Evolutionary conservation across 2,888 invertebrate genomes (phyloP).

Genomic region (Hemistola chrysoprasaria): DNA sequence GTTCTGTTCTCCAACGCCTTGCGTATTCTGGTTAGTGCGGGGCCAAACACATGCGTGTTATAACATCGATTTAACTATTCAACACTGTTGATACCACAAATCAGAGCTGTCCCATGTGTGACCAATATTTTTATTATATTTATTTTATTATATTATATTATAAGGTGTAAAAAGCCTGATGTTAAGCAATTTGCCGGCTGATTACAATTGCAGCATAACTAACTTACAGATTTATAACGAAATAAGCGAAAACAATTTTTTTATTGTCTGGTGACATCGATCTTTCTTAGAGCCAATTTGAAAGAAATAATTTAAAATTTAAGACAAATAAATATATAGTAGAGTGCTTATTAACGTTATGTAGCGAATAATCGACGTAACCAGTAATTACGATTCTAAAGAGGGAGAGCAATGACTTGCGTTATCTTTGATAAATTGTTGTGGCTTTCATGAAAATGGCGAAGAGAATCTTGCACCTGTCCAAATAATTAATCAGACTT

Average conservation of each 20-base stretch:
- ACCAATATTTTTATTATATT: too few relatives aligned
- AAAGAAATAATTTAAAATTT: too few relatives aligned
- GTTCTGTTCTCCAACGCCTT: conserved; percentile 99
- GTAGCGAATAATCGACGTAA: conserved; percentile 2
- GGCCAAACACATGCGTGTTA: conserved; percentile 81
- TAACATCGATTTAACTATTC: conserved; percentile 61
- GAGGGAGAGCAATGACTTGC: conserved; percentile 29
- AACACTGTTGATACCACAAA: conserved; percentile 32
- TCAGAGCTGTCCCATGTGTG: conserved; percentile 20
- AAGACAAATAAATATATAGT: too few relatives aligned
- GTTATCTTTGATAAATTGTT: conserved; percentile 30
- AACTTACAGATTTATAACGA: too few relatives aligned
- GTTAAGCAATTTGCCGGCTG: too few relatives aligned
- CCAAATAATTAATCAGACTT: conserved; percentile 28
- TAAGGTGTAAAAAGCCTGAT: too few relatives aligned
- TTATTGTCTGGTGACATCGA: too few relatives aligned
- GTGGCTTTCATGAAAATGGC: conserved; percentile 28
- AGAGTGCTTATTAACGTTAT: too few relatives aligned
- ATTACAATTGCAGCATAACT: too few relatives aligned
- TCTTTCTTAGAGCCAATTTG: too few relatives aligned
- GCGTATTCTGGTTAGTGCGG: conserved; percentile 91
- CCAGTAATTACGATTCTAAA: conserved; percentile 8
- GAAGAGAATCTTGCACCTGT: conserved; percentile 25
- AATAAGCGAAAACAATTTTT: too few relatives aligned
- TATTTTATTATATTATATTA: too few relatives aligned